Evolutionary conservation across 2,113 vertebrate genomes (phyloP).

Genomic region (Noctilio leporinus): DNA sequence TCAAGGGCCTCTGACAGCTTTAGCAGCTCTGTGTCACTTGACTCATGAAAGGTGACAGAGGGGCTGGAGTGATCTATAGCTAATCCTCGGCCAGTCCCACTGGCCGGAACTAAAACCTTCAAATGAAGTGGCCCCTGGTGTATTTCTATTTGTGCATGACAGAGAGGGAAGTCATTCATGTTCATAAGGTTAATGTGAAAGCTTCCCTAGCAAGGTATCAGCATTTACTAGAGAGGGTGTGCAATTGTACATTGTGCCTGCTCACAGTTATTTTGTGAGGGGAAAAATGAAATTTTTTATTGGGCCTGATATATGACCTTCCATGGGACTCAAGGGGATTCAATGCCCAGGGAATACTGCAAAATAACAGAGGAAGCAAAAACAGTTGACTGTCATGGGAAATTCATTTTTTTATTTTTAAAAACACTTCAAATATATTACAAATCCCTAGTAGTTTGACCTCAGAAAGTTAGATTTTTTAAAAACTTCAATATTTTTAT

Average conservation of each 20-base stretch:
- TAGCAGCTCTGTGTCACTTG: not conserved
- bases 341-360: not conserved
- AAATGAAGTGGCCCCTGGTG: not conserved
- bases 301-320: not conserved
- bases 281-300: not conserved
- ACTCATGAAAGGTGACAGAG: not conserved
- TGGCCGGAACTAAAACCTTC: not conserved
- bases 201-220: rapidly evolving
- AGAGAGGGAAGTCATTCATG: not conserved
- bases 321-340: not conserved
- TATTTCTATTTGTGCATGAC: not conserved
- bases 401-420: not conserved
- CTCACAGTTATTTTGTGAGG: not conserved
- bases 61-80: not conserved
- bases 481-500: not conserved
- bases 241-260: not conserved
- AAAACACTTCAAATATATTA: not conserved
- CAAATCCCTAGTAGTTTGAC: not conserved
- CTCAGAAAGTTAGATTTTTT: not conserved
- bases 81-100: not conserved
- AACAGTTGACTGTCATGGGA: not conserved
- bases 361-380: not conserved
- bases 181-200: not conserved
- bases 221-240: not conserved
- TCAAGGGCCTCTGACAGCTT: not conserved